phyloP scores from a whole-genome alignment of 2,888 invertebrate genomes.

The Prostheceraeus crozeri region DNA sequence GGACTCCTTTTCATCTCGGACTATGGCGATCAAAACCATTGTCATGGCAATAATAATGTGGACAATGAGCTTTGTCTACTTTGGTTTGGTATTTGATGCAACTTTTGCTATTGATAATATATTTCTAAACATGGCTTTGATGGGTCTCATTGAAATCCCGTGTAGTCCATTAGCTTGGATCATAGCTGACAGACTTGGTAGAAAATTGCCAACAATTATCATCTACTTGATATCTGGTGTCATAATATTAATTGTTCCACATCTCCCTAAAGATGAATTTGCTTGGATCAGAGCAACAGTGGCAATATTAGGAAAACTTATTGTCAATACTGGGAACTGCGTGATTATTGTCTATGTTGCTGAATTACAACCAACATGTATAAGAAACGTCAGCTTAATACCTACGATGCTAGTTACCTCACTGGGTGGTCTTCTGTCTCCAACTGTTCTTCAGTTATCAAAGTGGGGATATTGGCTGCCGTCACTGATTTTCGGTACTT shows the following conservation, averaged over 20 bases:
- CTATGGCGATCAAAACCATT: conserved; percentile 20
- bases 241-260: conserved; percentile 8
- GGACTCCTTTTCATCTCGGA: conserved; percentile 14
- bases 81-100: conserved; percentile 12
- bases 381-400: conserved; percentile 8
- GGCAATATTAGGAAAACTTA: conserved; percentile 32
- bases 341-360: conserved; percentile 28
- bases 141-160: conserved; percentile 29
- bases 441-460: background rate
- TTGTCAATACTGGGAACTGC: conserved; percentile 28
- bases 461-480: background rate
- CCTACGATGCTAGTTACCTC: background rate
- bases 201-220: background rate
- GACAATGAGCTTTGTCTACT: conserved; percentile 12
- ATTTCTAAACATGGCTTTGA: conserved; percentile 26
- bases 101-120: conserved; percentile 29
- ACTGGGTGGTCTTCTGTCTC: conserved; percentile 1
- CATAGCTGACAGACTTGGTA: conserved; percentile 19
- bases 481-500: background rate
- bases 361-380: conserved; percentile 27
- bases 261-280: too few species aligned
- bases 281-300: conserved; percentile 20
- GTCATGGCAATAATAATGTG: conserved; percentile 14
- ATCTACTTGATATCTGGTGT: conserved; percentile 1
- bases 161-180: conserved; percentile 26